phyloP scores from a whole-genome alignment of 1,140 invertebrate genomes.

The Calephelis virginiensis region DNA sequence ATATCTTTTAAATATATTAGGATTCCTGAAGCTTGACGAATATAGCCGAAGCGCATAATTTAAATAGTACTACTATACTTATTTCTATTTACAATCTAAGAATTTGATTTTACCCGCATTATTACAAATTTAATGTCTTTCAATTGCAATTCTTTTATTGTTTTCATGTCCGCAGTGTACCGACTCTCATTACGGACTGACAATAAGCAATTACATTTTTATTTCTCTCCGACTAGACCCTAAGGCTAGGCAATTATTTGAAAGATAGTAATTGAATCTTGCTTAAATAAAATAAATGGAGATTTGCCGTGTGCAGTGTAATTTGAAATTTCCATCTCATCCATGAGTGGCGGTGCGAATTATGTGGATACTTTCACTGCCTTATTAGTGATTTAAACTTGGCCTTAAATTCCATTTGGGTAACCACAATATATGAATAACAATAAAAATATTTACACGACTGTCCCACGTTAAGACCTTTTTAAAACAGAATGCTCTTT shows the following conservation, averaged over 20 bases:
- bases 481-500: too few species aligned
- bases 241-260: constrained; percentile 53
- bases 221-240: constrained; percentile 45
- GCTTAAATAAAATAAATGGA: constrained; percentile 63
- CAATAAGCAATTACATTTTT: constrained; percentile 43
- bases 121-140: constrained; percentile 7
- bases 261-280: constrained; percentile 67
- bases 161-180: background rate
- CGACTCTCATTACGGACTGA: constrained; percentile 37
- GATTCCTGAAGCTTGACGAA: too few species aligned
- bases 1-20: too few species aligned
- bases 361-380: constrained; percentile 72
- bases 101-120: background rate
- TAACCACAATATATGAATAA: constrained; percentile 60
- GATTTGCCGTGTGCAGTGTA: constrained; percentile 58
- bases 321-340: constrained; percentile 72
- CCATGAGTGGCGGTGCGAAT: constrained; percentile 66
- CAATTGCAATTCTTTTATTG: constrained; percentile 14
- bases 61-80: too few species aligned
- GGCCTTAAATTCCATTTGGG: constrained; percentile 69
- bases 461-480: background rate
- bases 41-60: too few species aligned
- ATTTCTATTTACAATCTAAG: background rate
- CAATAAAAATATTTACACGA: constrained; percentile 14
- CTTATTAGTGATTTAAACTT: constrained; percentile 45